Evolutionary conservation across 2,888 invertebrate genomes (phyloP).

Genomic region (Barypeithes pellucidus): DNA sequence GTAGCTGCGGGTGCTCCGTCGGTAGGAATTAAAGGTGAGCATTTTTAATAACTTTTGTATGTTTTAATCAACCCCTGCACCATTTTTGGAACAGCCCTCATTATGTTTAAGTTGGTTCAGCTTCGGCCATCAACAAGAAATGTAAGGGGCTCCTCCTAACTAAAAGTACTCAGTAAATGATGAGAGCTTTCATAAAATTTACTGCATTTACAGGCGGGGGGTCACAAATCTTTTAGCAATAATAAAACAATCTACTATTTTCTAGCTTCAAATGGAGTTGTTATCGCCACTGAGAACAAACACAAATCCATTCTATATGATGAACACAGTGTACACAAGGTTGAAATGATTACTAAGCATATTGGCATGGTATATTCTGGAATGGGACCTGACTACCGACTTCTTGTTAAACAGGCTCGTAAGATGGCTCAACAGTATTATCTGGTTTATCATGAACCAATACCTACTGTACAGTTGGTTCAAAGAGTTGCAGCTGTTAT

Average conservation of each 20-base stretch:
- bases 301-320: slow-evolving; percentile 97
- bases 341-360: slow-evolving; percentile 95
- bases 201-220: too few species aligned
- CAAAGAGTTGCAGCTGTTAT: slow-evolving; percentile 97
- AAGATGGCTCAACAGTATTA: slow-evolving; percentile 97
- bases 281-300: slow-evolving; percentile 98
- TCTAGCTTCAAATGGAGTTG: slow-evolving; percentile 96
- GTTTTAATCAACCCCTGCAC: neutral
- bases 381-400: slow-evolving; percentile 93
- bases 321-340: slow-evolving; percentile 96
- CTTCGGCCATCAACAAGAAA: too few species aligned
- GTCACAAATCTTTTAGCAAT: too few species aligned
- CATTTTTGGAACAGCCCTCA: neutral
- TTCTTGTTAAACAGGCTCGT: slow-evolving; percentile 91
- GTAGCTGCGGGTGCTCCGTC: slow-evolving; percentile 99
- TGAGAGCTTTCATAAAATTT: too few species aligned
- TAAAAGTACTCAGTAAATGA: too few species aligned
- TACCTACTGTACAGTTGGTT: slow-evolving; percentile 97
- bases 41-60: slow-evolving; percentile 10
- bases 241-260: too few species aligned
- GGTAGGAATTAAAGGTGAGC: slow-evolving; percentile 95
- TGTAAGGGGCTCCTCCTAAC: too few species aligned
- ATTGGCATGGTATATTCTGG: slow-evolving; percentile 99
- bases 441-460: slow-evolving; percentile 93
- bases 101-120: too few species aligned